A percentile compares a stretch with the other conserved stretches of the same genome.
Evolutionary conservation across 2,113 vertebrate genomes (phyloP).

Genomic region (Poeciliopsis prolifica): DNA sequence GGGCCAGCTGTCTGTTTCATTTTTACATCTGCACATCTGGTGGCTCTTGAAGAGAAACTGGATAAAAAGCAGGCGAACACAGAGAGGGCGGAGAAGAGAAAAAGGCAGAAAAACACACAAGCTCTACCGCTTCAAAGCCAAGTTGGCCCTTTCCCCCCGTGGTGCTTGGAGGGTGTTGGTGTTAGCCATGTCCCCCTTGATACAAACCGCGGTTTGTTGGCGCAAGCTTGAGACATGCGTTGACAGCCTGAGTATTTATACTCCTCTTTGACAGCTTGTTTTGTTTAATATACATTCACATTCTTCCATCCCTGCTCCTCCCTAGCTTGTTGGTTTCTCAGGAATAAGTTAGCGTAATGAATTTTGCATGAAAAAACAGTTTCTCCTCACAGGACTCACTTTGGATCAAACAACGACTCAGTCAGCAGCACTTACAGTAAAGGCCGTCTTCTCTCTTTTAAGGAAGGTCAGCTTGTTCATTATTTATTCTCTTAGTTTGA

Average conservation of each 20-base stretch:
- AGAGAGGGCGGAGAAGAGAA: constrained; percentile 21
- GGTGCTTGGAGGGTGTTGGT: constrained; percentile 28
- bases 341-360: constrained; percentile 62
- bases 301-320: constrained; percentile 46
- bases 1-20: constrained; percentile 60
- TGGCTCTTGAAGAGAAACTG: constrained; percentile 45
- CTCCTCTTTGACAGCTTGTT: constrained; percentile 63
- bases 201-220: constrained; percentile 59
- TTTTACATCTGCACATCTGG: constrained; percentile 60
- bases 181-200: constrained; percentile 19
- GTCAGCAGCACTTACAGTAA: constrained; percentile 40
- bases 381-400: constrained; percentile 50
- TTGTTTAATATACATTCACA: constrained; percentile 48
- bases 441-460: constrained; percentile 35
- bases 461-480: constrained; percentile 68
- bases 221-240: constrained; percentile 41
- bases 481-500: constrained; percentile 51
- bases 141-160: constrained; percentile 21
- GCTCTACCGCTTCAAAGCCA: constrained; percentile 20
- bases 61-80: constrained; percentile 46
- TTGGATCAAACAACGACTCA: constrained; percentile 59
- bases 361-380: constrained; percentile 59
- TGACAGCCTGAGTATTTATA: constrained; percentile 64
- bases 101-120: constrained; percentile 31
- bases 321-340: constrained; percentile 50